These are phyloP conservation scores for Aleadryas rufinucha DNA, from an alignment of 2,113 vertebrate genomes.

Conservation along the genomic window DNA sequence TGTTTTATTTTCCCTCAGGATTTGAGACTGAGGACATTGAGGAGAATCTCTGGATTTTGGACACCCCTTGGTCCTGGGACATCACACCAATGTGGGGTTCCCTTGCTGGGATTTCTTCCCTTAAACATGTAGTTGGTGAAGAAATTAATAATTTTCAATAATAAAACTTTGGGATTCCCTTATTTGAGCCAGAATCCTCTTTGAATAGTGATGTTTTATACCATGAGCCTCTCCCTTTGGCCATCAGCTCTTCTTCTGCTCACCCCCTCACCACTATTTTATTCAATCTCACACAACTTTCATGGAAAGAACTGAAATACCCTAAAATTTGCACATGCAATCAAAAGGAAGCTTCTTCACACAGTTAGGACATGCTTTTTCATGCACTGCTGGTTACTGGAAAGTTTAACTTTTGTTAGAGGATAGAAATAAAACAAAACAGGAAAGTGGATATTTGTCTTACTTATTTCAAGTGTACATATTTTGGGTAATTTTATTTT, in stretches of 20 bases:
- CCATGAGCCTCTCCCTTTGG: background rate
- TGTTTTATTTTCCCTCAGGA: background rate
- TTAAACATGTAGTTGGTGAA: background rate
- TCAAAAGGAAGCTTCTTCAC: background rate
- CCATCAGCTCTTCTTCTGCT: background rate
- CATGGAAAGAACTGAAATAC: background rate
- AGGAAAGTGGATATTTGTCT: background rate
- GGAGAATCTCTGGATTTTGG: background rate
- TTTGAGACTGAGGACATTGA: fast-evolving
- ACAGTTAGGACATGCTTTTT: background rate
- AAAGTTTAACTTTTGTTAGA: background rate
- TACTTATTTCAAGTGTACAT: background rate
- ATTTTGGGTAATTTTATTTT: background rate
- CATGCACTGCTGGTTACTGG: background rate
- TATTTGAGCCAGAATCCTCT: background rate
- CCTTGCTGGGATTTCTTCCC: background rate
- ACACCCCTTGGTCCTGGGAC: background rate
- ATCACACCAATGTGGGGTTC: background rate
- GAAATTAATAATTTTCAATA: background rate
- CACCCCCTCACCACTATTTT: background rate
- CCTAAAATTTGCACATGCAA: background rate
- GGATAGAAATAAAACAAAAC: background rate
- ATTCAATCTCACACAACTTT: background rate
- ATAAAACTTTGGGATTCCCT: background rate
- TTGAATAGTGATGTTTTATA: background rate